These are phyloP conservation scores for Ctenopoma multispine DNA, from an alignment of 2,797 vertebrate species.

Conservation along the genomic window DNA sequence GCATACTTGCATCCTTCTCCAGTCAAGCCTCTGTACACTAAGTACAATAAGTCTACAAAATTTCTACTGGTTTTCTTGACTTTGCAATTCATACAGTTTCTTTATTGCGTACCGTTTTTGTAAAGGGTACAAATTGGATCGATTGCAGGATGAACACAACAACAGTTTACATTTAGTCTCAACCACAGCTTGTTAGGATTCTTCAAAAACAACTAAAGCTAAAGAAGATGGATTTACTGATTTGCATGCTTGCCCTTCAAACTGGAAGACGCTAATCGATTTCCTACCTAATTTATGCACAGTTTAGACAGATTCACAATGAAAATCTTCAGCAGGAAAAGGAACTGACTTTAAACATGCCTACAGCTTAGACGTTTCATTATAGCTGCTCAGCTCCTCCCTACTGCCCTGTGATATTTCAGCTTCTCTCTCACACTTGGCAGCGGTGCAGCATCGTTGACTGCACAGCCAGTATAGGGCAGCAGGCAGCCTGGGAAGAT, in stretches of 20 bases:
- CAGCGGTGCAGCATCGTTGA: slow-evolving; percentile 49
- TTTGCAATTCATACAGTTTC: too few species aligned
- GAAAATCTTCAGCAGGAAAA: slow-evolving; percentile 33
- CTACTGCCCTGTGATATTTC: slow-evolving; percentile 54
- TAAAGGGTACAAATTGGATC: neutral
- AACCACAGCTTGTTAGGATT: neutral
- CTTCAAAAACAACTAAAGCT: neutral
- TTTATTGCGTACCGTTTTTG: too few species aligned
- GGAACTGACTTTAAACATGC: slow-evolving; percentile 45
- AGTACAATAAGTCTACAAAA: too few species aligned
- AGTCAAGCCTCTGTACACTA: too few species aligned
- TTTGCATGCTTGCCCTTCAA: slow-evolving; percentile 21
- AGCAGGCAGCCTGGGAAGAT: slow-evolving; percentile 42
- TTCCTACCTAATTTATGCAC: slow-evolving; percentile 46
- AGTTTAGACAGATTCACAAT: slow-evolving; percentile 41
- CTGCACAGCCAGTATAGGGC: slow-evolving; percentile 38
- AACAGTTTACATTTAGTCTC: neutral
- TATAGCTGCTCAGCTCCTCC: slow-evolving; percentile 52
- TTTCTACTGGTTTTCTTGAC: too few species aligned
- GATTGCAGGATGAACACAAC: neutral
- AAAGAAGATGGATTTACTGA: neutral
- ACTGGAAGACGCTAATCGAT: slow-evolving; percentile 51
- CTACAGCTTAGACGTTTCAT: slow-evolving; percentile 49
- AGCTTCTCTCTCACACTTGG: slow-evolving; percentile 64
- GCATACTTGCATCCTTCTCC: too few species aligned